Conservation (phyloP, 2,113 vertebrate genomes). For the Pelecanoides urinatrix region DNA sequence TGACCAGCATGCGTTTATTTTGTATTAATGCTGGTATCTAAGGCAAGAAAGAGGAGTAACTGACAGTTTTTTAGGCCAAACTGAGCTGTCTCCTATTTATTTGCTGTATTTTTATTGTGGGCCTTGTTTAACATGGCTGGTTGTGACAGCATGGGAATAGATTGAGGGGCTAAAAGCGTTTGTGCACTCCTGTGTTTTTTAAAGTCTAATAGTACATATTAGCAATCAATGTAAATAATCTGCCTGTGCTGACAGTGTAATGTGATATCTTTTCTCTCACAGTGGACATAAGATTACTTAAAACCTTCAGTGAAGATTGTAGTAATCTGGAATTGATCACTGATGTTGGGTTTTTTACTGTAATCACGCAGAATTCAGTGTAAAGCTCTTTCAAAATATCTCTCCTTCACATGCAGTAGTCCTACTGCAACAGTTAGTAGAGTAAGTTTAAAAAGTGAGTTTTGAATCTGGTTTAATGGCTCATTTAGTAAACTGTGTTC, state of each 20-base stretch:
- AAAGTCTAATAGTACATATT: not conserved
- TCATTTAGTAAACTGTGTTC: not conserved
- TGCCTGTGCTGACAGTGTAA: not conserved
- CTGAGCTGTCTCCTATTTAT: not conserved
- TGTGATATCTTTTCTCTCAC: not conserved
- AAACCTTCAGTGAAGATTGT: not conserved
- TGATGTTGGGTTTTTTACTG: not conserved
- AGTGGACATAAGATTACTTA: not conserved
- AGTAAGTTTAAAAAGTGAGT: not conserved
- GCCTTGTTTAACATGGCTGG: not conserved
- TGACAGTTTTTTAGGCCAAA: not conserved
- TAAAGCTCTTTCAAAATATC: not conserved
- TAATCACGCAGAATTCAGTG: not conserved
- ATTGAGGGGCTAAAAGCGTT: not conserved
- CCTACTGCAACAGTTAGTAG: not conserved
- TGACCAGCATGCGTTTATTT: not conserved
- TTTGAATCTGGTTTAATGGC: not conserved
- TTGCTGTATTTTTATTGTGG: not conserved
- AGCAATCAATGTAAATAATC: not conserved
- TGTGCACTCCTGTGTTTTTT: not conserved
- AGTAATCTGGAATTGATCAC: not conserved
- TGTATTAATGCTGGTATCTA: not conserved
- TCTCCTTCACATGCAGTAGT: not conserved
- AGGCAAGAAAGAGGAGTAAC: not conserved
- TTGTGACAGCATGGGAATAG: not conserved